Percentiles rank a stretch among this genome's conserved stretches.
These are phyloP conservation scores for Cryptops parisi DNA, from an alignment of 2,888 invertebrate genomes.

Conservation along the genomic window DNA sequence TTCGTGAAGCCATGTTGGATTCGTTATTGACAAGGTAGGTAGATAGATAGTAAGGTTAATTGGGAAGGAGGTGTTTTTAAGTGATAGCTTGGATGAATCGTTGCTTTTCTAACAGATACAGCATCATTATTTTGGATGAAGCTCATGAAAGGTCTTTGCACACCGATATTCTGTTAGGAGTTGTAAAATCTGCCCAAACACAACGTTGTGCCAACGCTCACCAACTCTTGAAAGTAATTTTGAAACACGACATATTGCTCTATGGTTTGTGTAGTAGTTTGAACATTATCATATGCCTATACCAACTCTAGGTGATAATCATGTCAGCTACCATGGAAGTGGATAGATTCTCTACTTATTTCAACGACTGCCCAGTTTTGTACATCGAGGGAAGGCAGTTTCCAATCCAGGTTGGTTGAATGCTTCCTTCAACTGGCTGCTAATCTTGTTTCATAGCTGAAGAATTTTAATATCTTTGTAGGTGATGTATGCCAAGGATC, in stretches of 20 bases:
- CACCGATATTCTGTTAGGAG: conserved; percentile 85
- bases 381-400: conserved; percentile 81
- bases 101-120: conserved; percentile 42
- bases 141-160: conserved; percentile 90
- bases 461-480: conserved; percentile 18
- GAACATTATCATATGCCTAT: no score
- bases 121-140: conserved; percentile 76
- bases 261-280: no score
- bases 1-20: conserved; percentile 68
- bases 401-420: conserved; percentile 38
- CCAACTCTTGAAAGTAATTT: no score
- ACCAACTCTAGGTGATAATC: conserved; percentile 53
- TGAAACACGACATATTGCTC: no score
- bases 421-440: conserved; percentile 25
- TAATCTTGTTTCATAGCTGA: background rate
- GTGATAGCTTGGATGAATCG: background rate
- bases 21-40: conserved; percentile 30
- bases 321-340: conserved; percentile 98
- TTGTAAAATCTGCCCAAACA: conserved; percentile 74
- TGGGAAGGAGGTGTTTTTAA: background rate
- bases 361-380: conserved; percentile 67
- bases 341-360: conserved; percentile 79
- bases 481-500: conserved; percentile 29
- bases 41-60: background rate
- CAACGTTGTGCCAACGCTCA: no score